Evolutionary conservation across 2,797 vertebrate genomes (phyloP).

Genomic region (Apogon talboti): DNA sequence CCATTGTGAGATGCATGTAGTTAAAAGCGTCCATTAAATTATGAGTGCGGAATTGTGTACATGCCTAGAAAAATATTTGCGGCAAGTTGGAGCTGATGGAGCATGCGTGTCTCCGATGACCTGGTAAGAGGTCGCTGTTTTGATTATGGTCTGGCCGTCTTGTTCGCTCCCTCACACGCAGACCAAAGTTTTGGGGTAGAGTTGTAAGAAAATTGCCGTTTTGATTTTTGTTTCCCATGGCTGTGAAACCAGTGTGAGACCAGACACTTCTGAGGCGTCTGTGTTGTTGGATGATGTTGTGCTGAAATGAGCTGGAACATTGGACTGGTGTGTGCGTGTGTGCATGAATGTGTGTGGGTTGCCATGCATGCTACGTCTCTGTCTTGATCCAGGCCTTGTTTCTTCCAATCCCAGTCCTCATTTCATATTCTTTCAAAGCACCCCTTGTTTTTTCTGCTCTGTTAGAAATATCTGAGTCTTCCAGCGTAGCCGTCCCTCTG

Average conservation of each 20-base stretch:
- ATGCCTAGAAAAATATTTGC: constrained; percentile 18
- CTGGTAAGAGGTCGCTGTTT: constrained; percentile 35
- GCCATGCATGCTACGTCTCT: constrained; percentile 27
- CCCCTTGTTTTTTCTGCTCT: constrained; percentile 13
- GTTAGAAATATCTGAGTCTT: constrained; percentile 21
- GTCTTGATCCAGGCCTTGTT: constrained; percentile 29
- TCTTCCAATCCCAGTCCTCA: constrained; percentile 16
- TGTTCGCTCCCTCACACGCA: constrained; percentile 2
- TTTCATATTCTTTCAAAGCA: constrained; percentile 52
- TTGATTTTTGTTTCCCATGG: constrained; percentile 54
- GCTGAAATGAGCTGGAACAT: constrained; percentile 68
- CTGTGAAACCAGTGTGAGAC: constrained; percentile 56
- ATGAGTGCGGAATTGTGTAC: constrained; percentile 22
- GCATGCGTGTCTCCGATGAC: constrained; percentile 35
- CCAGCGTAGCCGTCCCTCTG: constrained; percentile 4
- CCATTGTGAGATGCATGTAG: constrained; percentile 13
- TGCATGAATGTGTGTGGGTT: constrained; percentile 11
- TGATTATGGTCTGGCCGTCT: constrained; percentile 27
- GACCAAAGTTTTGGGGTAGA: constrained; percentile 44
- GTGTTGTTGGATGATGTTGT: constrained; percentile 60
- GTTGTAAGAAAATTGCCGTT: constrained; percentile 60
- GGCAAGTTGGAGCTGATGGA: constrained; percentile 43
- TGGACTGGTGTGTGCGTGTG: constrained; percentile 26
- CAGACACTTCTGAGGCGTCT: constrained; percentile 55
- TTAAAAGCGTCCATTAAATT: constrained; percentile 19